Conservation (phyloP, 1,140 invertebrate species). For the Tetramorium simillimum region DNA sequence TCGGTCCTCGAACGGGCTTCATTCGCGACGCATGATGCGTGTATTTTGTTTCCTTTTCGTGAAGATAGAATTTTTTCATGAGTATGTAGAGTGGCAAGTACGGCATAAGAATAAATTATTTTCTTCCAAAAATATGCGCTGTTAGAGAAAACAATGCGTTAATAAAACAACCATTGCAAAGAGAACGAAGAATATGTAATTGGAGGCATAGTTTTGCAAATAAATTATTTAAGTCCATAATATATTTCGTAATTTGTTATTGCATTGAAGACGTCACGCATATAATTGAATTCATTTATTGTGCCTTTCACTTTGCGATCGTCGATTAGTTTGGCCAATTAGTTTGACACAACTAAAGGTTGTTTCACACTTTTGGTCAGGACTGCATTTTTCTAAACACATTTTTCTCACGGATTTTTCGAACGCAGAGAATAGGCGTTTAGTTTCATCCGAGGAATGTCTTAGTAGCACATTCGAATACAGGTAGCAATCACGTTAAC, state of each 20-base stretch:
- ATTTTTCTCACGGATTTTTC: constrained; percentile 11
- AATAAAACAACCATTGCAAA: not conserved
- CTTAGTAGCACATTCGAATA: constrained; percentile 9
- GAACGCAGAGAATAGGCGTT: not conserved
- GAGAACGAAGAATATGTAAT: not conserved
- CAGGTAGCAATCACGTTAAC: constrained; percentile 36
- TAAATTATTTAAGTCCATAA: not conserved
- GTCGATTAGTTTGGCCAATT: not conserved
- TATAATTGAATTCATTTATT: not conserved
- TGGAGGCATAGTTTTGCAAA: not conserved
- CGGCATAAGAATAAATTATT: not conserved
- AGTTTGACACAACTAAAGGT: not conserved
- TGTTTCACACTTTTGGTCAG: not conserved
- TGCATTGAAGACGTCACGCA: not conserved
- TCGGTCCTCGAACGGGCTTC: not conserved
- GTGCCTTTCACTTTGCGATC: not conserved
- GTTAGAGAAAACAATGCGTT: not conserved
- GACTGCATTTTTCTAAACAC: not conserved
- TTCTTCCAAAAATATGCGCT: not conserved
- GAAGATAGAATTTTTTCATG: not conserved
- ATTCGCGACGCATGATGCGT: constrained; percentile 18
- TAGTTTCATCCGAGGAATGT: constrained; percentile 21
- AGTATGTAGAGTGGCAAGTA: not conserved
- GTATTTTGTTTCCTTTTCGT: not conserved
- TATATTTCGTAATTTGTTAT: not conserved